These are phyloP conservation scores for Stictocephala bisonia DNA, from an alignment of 2,888 invertebrate species.

Conservation along the genomic window DNA sequence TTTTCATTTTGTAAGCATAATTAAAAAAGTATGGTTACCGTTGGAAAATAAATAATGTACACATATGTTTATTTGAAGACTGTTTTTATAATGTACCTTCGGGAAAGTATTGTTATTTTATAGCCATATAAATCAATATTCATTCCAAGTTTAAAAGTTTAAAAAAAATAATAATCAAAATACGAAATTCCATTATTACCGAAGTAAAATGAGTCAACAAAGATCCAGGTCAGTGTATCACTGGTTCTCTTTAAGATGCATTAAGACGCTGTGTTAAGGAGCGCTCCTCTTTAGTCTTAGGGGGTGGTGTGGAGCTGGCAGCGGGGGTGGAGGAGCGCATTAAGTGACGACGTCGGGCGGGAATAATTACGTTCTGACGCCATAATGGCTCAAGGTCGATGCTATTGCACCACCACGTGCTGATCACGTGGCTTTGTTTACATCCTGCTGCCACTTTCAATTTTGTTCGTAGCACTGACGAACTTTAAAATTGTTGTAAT, in stretches of 20 bases:
- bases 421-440: conserved; percentile 30
- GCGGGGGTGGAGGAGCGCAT: conserved; percentile 7
- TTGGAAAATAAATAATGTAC: no score
- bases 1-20: no score
- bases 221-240: conserved; percentile 24
- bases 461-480: no score
- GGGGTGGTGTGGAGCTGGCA: neutral
- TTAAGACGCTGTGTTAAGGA: conserved; percentile 36
- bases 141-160: no score
- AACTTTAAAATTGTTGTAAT: neutral
- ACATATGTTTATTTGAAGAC: no score
- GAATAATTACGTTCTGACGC: conserved; percentile 35
- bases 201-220: neutral
- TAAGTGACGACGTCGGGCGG: conserved; percentile 33
- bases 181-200: no score
- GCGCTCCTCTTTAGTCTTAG: conserved; percentile 39
- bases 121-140: no score
- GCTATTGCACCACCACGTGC: conserved; percentile 31
- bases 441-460: neutral
- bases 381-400: conserved; percentile 36
- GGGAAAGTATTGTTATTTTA: no score
- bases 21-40: no score
- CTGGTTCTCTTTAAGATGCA: conserved; percentile 30
- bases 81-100: no score
- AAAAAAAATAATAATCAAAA: no score